phyloP scores from a whole-genome alignment of 2,113 vertebrate species.

The Chloroceryle aenea region DNA sequence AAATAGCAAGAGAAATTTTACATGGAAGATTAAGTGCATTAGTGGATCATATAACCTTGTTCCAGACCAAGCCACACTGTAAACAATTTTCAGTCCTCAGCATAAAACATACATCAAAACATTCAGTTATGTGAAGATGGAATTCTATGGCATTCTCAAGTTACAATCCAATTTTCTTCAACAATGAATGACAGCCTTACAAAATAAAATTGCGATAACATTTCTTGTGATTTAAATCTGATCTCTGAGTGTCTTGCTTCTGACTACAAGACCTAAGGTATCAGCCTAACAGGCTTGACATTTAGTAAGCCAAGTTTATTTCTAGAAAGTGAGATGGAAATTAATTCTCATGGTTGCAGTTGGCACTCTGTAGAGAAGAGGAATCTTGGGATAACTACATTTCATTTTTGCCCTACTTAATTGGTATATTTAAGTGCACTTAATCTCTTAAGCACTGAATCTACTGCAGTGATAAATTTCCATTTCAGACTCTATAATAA shows the following conservation, averaged over 20 bases:
- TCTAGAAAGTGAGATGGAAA: conserved; percentile 45
- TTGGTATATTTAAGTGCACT: conserved; percentile 28
- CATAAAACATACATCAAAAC: neutral
- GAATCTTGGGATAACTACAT: conserved; percentile 1
- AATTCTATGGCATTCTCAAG: neutral
- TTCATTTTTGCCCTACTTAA: conserved; percentile 37
- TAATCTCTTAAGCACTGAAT: conserved; percentile 29
- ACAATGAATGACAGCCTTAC: neutral
- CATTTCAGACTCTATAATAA: conserved; percentile 39
- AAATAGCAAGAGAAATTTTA: conserved; percentile 51
- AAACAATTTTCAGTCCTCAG: neutral
- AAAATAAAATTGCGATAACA: neutral
- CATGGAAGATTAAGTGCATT: neutral
- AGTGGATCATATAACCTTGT: conserved; percentile 36
- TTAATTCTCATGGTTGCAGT: conserved; percentile 9
- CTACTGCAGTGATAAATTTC: conserved; percentile 1
- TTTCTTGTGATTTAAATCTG: neutral
- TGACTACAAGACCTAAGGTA: neutral
- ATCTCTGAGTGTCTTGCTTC: neutral
- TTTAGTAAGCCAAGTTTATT: conserved; percentile 57
- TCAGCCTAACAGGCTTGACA: conserved; percentile 2
- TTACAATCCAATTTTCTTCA: conserved; percentile 13
- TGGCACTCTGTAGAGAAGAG: neutral
- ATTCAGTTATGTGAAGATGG: neutral
- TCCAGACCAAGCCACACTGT: neutral